Evolutionary conservation across 2,888 invertebrate genomes (phyloP), one percentile per base, ranked within the genome.

Genomic region (Serripes groenlandicus): DNA sequence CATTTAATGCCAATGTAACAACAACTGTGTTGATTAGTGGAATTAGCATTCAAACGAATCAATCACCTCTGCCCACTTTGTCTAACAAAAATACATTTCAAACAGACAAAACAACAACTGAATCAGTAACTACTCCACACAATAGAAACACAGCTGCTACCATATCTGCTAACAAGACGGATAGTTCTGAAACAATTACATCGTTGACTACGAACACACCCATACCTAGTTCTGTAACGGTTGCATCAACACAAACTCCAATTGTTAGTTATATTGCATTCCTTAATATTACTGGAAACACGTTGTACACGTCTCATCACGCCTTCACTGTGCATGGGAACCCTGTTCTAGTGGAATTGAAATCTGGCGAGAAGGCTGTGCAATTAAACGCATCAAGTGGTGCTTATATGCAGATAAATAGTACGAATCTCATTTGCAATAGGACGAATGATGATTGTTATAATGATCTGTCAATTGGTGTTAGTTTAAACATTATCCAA

Each of bases 331-430:
- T 78, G 15, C 60, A 69, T 75, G 88, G 89, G 30, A 66, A 64
- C 37, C 73, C 82, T 1, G n/a, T n/a, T 7, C 23, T 87, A 18
- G 70, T 75, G 23, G 28, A 35, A 42, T 52, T 56, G 28, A 52
- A 42, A 60, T 28, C 62, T 32, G 62, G 32, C 1, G 75, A 74
- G 30, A 54, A 64, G 7, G 71, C 70, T 3, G 54, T 87, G 9
- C 54, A 78, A n/a, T 60, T 88, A 21, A 78, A 79, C 49, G 76
- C 37, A n/a, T 37, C 72, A 9, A 76, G 34, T 4, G 82, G 81
- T 3, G 77, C 85, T 37, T 86, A 74, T 72, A 18, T 88, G 5
- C 82, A 84, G 34, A 28, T 88, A 11, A 70, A 74, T 1, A 75
- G 72, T 23, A 30, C 42, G 3, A 73, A 76, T n/a, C 5, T 83